Conservation (phyloP, 2,888 invertebrate species). For the Diarsia brunnea region DNA sequence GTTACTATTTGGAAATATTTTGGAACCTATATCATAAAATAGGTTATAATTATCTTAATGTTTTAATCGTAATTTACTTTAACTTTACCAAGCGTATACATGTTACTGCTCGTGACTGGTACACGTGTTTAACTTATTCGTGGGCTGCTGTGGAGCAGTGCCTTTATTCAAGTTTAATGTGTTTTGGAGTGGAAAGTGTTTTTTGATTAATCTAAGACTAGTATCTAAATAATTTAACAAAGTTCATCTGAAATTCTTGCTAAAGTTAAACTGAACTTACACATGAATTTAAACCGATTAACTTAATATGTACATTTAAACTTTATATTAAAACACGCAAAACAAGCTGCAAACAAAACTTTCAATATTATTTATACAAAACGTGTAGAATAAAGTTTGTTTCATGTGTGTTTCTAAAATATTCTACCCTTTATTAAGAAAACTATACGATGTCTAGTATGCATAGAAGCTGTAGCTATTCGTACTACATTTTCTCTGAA, state of each 20-base stretch:
- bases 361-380: not conserved
- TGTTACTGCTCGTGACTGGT: too few species aligned
- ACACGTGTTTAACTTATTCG: too few species aligned
- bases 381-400: not conserved
- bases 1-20: too few species aligned
- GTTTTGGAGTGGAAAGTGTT: not conserved
- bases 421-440: not conserved
- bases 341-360: not conserved
- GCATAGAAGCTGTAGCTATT: not conserved
- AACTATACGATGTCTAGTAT: not conserved
- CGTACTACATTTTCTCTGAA: not conserved
- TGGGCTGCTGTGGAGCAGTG: not conserved
- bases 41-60: too few species aligned
- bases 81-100: too few species aligned
- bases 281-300: not conserved
- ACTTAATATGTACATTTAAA: not conserved
- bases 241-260: not conserved
- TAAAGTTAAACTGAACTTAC: constrained; percentile 2
- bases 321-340: constrained; percentile 6
- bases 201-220: not conserved
- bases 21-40: too few species aligned
- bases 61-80: too few species aligned
- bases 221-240: not conserved
- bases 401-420: constrained; percentile 1
- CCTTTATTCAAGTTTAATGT: not conserved